Evolutionary conservation across 2,888 invertebrate species (phyloP).

Genomic region (Macrosiphum euphorbiae): DNA sequence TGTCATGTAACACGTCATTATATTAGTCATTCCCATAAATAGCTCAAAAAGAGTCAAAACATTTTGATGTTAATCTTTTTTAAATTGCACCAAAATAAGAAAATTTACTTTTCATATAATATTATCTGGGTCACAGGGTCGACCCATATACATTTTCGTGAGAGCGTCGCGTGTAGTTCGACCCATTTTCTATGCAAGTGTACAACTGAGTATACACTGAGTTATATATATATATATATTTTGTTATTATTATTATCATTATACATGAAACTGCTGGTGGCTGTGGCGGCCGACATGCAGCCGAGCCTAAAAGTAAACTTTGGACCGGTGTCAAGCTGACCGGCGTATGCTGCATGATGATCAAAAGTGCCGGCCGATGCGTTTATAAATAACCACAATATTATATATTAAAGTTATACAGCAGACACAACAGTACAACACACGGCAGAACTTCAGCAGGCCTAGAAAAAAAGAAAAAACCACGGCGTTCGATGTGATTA

Average conservation of each 20-base stretch:
- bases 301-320: slow-evolving; percentile 51
- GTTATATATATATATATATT: not conserved
- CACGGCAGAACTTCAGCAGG: not conserved
- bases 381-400: slow-evolving; percentile 16
- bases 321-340: slow-evolving; percentile 44
- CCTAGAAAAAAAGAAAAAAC: not conserved
- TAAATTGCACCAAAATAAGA: too few relatives aligned
- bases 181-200: not conserved
- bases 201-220: not conserved
- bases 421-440: not conserved
- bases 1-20: not conserved
- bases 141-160: not conserved
- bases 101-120: not conserved
- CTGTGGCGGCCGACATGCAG: not conserved
- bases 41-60: too few relatives aligned
- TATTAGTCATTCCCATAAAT: not conserved
- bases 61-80: too few relatives aligned
- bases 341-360: not conserved
- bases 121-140: slow-evolving; percentile 9
- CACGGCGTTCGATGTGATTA: too few relatives aligned
- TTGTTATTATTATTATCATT: slow-evolving; percentile 8
- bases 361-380: slow-evolving; percentile 15
- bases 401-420: not conserved
- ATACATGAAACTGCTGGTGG: not conserved
- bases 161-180: not conserved